Evolutionary conservation across 2,888 invertebrate species (phyloP), one percentile per base, ranked within the genome.

Genomic region (Ormyrus labotus): DNA sequence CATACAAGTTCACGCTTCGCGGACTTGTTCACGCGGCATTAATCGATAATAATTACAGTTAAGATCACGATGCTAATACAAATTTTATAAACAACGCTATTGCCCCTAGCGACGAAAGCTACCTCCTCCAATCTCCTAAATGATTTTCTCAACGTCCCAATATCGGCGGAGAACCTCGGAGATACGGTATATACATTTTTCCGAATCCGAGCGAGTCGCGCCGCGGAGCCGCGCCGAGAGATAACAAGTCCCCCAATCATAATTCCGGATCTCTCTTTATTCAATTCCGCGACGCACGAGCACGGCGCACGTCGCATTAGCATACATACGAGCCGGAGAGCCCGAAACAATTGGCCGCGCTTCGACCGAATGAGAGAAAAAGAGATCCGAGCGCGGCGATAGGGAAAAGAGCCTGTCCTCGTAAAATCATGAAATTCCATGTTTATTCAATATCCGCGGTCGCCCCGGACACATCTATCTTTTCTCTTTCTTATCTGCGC

Each of bases 391-490:
- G 58, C 8, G 5, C 34, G 0, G 57, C n/a, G 80, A 76, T 75
- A 80, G 64, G 57, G 51, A 57, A 2, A 64, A 60, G 74, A 72
- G 83, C 86, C 87, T 78, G 86, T 84, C 85, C 85, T 88, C 89
- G 83, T 89, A 88, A 90, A 90, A 90, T 90, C 88, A 90, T 88
- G 88, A 87, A 89, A 89, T 88, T 89, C 87, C 86, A 90, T 90
- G 89, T 90, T 89, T 89, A 90, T 90, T 90, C 90, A 90, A 90
- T 90, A 90, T 88, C 83, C 82, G 81, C 81, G 81, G 67, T 77
- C 63, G 81, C 79, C n/a, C 70, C 19, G 71, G 64, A 68, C 73
- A 68, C 73, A 61, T 83, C 50, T 83, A 73, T 83, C 78, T 82
- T 81, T 82, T 83, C 81, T 83, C 58, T 60, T 55, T 61, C 73